Percentiles rank a stretch among this genome's conserved stretches.
Conservation (phyloP, 1,140 invertebrate species). For the Drosophila malerkotliana region DNA sequence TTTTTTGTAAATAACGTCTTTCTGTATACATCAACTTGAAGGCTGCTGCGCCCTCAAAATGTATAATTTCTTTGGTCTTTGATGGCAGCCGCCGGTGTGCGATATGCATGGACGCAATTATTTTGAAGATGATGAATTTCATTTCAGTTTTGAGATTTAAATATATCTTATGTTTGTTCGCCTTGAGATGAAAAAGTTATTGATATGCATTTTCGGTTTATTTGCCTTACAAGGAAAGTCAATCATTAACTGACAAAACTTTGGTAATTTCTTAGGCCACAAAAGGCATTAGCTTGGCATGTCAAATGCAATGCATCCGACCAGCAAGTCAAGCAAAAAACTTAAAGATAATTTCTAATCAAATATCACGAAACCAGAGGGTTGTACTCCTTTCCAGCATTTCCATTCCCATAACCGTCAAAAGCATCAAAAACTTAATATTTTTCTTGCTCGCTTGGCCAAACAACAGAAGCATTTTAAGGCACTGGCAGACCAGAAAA, state of each 20-base stretch:
- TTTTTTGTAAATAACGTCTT: conserved; percentile 49
- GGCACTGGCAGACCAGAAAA: conserved; percentile 28
- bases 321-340: conserved; percentile 33
- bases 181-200: conserved; percentile 32
- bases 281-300: conserved; percentile 68
- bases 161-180: conserved; percentile 17
- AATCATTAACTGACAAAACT: background rate
- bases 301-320: conserved; percentile 71
- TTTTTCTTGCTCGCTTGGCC: conserved; percentile 22
- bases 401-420: no score
- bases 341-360: conserved; percentile 74
- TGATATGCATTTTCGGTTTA: background rate
- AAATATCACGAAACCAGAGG: conserved; percentile 68
- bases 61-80: conserved; percentile 48
- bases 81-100: conserved; percentile 54
- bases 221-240: background rate
- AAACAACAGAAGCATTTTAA: conserved; percentile 26
- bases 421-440: conserved; percentile 1
- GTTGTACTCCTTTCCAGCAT: background rate
- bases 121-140: conserved; percentile 62
- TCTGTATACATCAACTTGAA: conserved; percentile 36
- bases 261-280: conserved; percentile 52
- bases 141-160: conserved; percentile 50
- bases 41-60: conserved; percentile 54
- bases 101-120: conserved; percentile 61